Percentiles rank a stretch among this genome's conserved stretches.
These are phyloP conservation scores for Rachycentron canadum DNA, from an alignment of 2,797 vertebrate species.

Conservation along the genomic window DNA sequence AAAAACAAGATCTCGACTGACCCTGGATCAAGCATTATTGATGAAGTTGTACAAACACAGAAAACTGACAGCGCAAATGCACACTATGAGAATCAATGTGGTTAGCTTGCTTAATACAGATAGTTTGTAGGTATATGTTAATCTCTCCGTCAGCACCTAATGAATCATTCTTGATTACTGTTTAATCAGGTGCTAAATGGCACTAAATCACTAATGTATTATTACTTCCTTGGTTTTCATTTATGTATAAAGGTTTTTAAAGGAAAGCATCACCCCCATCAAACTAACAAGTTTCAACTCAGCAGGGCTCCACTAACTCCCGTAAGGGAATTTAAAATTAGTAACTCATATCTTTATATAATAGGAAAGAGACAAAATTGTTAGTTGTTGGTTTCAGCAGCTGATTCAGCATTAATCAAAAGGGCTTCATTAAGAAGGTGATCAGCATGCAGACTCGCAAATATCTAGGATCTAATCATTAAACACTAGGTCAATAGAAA, in stretches of 20 bases:
- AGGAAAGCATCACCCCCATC: not conserved
- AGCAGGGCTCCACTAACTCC: not conserved
- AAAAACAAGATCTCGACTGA: not conserved
- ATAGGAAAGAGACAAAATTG: not conserved
- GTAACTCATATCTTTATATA: not conserved
- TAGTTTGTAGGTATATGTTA: not conserved
- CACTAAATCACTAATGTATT: not conserved
- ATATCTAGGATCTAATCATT: slow-evolving; percentile 23
- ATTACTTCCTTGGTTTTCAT: not conserved
- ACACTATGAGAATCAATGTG: not conserved
- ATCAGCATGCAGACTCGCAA: slow-evolving; percentile 22
- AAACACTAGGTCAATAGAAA: slow-evolving; percentile 22
- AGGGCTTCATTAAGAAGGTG: slow-evolving; percentile 14
- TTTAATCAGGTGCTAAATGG: slow-evolving; percentile 11
- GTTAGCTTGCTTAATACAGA: not conserved
- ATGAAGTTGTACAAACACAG: not conserved
- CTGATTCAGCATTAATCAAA: slow-evolving; percentile 18
- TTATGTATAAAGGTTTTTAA: not conserved
- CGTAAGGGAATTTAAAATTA: not conserved
- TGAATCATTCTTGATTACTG: slow-evolving; percentile 15
- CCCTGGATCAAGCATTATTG: not conserved
- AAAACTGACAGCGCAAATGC: not conserved
- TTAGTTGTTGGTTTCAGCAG: slow-evolving; percentile 20
- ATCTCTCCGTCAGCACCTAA: not conserved
- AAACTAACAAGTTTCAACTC: not conserved